Percentiles rank a stretch among this genome's conserved stretches.
Evolutionary conservation across 2,888 invertebrate genomes (phyloP).

Genomic region (Drosophila multiciliata): DNA sequence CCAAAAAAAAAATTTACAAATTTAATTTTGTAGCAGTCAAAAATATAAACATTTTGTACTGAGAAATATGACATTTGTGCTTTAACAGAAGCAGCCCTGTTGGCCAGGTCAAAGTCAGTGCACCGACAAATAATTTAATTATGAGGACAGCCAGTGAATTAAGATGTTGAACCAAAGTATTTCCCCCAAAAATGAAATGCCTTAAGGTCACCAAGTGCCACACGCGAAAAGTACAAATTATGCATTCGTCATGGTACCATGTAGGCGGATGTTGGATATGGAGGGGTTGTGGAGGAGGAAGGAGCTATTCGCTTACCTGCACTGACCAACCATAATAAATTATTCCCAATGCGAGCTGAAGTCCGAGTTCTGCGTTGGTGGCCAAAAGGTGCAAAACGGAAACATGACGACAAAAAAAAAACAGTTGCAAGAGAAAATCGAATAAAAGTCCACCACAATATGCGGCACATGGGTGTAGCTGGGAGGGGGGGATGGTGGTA

Average conservation of each 20-base stretch:
- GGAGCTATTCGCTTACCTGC: constrained; percentile 11
- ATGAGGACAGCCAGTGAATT: constrained; percentile 58
- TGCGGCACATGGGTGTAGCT: constrained; percentile 9
- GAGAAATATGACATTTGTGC: constrained; percentile 28
- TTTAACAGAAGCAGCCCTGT: constrained; percentile 32
- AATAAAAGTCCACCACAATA: constrained; percentile 46
- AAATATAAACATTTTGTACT: constrained; percentile 31
- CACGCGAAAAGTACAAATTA: constrained; percentile 70
- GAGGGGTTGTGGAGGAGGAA: background rate
- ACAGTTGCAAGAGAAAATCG: constrained; percentile 44
- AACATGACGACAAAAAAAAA: constrained; percentile 22
- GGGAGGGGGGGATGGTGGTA: background rate
- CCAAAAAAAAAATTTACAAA: constrained; percentile 29
- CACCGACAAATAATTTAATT: constrained; percentile 76
- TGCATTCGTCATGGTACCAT: constrained; percentile 51
- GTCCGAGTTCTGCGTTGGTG: constrained; percentile 35
- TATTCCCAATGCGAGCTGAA: constrained; percentile 64
- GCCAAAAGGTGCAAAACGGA: constrained; percentile 48
- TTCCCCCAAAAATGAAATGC: background rate
- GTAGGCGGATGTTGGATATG: background rate
- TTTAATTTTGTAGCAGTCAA: constrained; percentile 45
- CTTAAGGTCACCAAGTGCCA: constrained; percentile 32
- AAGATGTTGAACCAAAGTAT: constrained; percentile 41
- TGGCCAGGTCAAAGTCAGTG: constrained; percentile 35
- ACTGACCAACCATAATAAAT: constrained; percentile 67